Evolutionary conservation across 1,140 invertebrate genomes (phyloP), one percentile per base, ranked within the genome.

Genomic region (Macrocentrus cingulum): DNA sequence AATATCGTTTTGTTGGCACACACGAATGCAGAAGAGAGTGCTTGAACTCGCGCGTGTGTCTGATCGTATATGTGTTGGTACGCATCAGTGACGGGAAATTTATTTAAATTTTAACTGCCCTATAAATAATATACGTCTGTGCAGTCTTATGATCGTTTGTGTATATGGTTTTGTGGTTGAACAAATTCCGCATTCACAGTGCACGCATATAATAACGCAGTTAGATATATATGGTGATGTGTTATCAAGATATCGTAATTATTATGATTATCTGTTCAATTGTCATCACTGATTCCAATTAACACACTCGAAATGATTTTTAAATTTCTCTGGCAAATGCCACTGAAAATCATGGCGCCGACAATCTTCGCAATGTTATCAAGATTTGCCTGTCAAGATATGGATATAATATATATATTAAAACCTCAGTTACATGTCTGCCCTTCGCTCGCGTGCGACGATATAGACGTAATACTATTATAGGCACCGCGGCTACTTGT

Each of bases 41-140:
- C 16, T 15, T 15, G 5, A 9, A 39, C n/a, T 39, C 11, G n/a
- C n/a, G n/a, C 9, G 9, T 29, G 9, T 29, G 9, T 29, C 1
- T n/a, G 16, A 9, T 13, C 1, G 16, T n/a, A 39, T n/a, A 39
- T 39, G 36, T n/a, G 11, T 15, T n/a, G 8, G 13, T 11, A 39
- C 15, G 15, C 15, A 39, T 15, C 8, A 39, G 36, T n/a, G 36
- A 39, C 36, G 36, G 64, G 58, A 62, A 65, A 69, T 69, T 70
- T 70, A 70, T 70, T 70, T 53, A 67, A 69, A 70, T 66, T 66
- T 70, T 70, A 70, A 69, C 62, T 66, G 58, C 60, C 58, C 67
- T 63, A 69, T 70, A 70, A 70, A 70, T 70, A 70, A 29, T 29
- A 70, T 41, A 46, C 3, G 37, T 41, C 44, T 18, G 37, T 60